A percentile compares a stretch with the other conserved stretches of the same genome.
Conservation (phyloP, 1,140 invertebrate species). For the Brachionus asplanchnoidis region DNA sequence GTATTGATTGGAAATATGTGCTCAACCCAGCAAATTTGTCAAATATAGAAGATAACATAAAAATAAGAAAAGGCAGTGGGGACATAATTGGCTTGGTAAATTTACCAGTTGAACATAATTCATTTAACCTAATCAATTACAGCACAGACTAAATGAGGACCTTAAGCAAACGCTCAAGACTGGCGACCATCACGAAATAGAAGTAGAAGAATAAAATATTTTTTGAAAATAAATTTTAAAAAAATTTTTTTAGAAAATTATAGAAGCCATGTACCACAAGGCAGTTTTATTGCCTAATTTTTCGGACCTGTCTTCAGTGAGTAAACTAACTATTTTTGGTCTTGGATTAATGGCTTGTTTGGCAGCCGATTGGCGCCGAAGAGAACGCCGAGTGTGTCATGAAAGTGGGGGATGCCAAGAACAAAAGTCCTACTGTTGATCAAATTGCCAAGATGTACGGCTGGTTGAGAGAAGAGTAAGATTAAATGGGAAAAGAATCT, state of each 20-base stretch:
- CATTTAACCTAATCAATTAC: not conserved
- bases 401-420: not conserved
- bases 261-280: not conserved
- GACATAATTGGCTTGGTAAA: slow-evolving; percentile 1
- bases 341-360: not conserved
- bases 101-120: not conserved
- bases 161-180: not conserved
- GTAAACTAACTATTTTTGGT: not conserved
- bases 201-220: not conserved
- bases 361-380: not conserved
- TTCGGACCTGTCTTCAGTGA: not conserved
- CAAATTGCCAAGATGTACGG: slow-evolving; percentile 16
- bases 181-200: not conserved
- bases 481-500: not conserved
- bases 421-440: not conserved
- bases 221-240: not conserved
- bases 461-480: slow-evolving; percentile 30
- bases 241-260: not conserved
- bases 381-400: not conserved
- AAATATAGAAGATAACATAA: not conserved
- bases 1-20: slow-evolving; percentile 4
- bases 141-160: slow-evolving; percentile 12
- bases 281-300: not conserved
- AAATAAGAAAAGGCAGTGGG: not conserved
- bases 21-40: not conserved